Evolutionary conservation across 2,113 vertebrate species (phyloP), one percentile per base, ranked within the genome.

Genomic region (Ellobius talpinus): DNA sequence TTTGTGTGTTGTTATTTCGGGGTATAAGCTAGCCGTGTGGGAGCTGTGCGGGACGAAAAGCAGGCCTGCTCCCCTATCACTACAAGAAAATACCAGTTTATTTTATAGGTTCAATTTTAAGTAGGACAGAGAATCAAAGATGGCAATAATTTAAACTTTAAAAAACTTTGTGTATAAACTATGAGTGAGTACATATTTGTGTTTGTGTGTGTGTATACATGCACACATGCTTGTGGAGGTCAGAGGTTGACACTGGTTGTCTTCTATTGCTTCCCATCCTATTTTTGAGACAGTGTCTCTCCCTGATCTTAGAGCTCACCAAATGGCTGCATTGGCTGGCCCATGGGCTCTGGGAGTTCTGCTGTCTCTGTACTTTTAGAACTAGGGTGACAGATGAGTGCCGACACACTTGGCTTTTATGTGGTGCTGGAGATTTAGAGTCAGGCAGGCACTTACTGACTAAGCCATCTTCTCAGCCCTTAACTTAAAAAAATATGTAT

Each of bases 41-140:
- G n/a, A n/a, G n/a, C n/a, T n/a, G n/a, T n/a, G n/a, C n/a, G n/a
- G n/a, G n/a, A n/a, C n/a, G n/a, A n/a, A n/a, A n/a, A n/a, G n/a
- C n/a, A n/a, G n/a, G n/a, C n/a, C n/a, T n/a, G n/a, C n/a, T n/a
- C n/a, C n/a, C n/a, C n/a, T n/a, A n/a, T n/a, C n/a, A n/a, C n/a
- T n/a, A n/a, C n/a, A n/a, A 89, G 76, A 91, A 93, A 89, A 72
- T 61, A 78, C 7, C 63, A 50, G 11, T 89, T 93, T 85, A 63
- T 77, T 82, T 72, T 13, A 3, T n/a, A 4, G 39, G 31, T 87
- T 72, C 61, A 33, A 24, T 95, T 95, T 93, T 72, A 97, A 31
- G 63, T 86, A 31, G 42, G 42, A 77, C 74, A 77, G 74, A 65
- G 23, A 90, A 82, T 87, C 29, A 87, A 95, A 96, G 45, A 17